phyloP scores from a whole-genome alignment of 2,888 invertebrate species.

The Liodrosophila aerea region DNA sequence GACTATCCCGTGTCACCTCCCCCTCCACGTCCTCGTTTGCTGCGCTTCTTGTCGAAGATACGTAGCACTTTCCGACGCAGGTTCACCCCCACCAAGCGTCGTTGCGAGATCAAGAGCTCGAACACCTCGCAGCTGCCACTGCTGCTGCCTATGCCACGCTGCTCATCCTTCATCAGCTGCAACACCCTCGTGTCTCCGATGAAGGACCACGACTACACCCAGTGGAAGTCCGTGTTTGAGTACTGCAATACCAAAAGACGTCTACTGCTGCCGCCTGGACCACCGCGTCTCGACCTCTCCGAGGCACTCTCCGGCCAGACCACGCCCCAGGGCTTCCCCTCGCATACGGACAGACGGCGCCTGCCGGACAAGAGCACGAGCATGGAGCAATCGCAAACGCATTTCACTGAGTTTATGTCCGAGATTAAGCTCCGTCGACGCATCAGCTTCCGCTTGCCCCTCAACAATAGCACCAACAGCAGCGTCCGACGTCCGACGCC shows the following conservation, averaged over 20 bases:
- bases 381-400: too few species aligned
- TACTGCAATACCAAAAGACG: conserved; percentile 17
- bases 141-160: conserved; percentile 66
- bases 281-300: conserved; percentile 43
- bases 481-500: conserved; percentile 36
- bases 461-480: not conserved
- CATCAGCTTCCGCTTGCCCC: conserved; percentile 55
- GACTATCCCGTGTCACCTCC: conserved; percentile 29
- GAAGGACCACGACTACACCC: conserved; percentile 48
- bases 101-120: not conserved
- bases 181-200: conserved; percentile 43
- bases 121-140: conserved; percentile 22
- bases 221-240: conserved; percentile 68
- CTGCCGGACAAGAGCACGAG: too few species aligned
- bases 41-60: conserved; percentile 35
- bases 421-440: conserved; percentile 40
- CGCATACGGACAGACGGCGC: conserved; percentile 60
- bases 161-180: conserved; percentile 59
- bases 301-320: conserved; percentile 71
- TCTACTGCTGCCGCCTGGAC: conserved; percentile 1
- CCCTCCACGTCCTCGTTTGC: conserved; percentile 18
- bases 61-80: conserved; percentile 23
- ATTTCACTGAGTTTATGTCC: too few species aligned
- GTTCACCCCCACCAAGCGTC: conserved; percentile 17
- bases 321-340: conserved; percentile 72